Conservation (phyloP, 2,113 vertebrate genomes). For the Perca schrenkii region DNA sequence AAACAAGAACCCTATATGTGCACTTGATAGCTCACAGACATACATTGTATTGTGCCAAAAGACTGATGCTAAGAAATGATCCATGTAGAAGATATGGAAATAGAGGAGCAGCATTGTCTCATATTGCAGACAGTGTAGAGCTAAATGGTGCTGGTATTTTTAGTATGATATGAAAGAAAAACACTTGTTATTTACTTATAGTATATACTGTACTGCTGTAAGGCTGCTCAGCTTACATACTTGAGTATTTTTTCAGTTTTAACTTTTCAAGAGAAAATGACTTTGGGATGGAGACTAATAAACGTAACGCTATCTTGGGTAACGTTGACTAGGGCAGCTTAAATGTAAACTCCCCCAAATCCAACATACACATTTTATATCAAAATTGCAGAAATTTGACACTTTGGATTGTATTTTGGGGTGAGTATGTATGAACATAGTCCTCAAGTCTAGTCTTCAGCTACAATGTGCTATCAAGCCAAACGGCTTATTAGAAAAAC, state of each 20-base stretch:
- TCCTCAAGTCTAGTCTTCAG: not conserved
- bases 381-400: not conserved
- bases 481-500: slow-evolving; percentile 8
- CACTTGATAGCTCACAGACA: not conserved
- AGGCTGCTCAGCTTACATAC: too few relatives aligned
- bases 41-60: not conserved
- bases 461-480: not conserved
- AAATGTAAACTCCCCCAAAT: not conserved
- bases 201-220: too few relatives aligned
- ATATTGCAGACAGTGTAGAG: not conserved
- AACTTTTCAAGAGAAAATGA: too few relatives aligned
- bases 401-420: not conserved
- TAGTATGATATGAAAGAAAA: not conserved
- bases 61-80: not conserved
- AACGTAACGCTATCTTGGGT: not conserved
- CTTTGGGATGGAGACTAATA: not conserved
- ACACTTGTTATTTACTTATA: not conserved
- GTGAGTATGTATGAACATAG: not conserved
- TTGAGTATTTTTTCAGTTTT: too few relatives aligned
- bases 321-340: not conserved
- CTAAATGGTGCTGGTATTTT: not conserved
- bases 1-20: not conserved
- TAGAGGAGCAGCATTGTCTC: not conserved
- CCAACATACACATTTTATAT: not conserved
- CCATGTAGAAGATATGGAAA: not conserved